A percentile compares a stretch with the other conserved stretches of the same genome.
phyloP scores from a whole-genome alignment of 1,140 invertebrate species.

The Zaprionus inermis region DNA sequence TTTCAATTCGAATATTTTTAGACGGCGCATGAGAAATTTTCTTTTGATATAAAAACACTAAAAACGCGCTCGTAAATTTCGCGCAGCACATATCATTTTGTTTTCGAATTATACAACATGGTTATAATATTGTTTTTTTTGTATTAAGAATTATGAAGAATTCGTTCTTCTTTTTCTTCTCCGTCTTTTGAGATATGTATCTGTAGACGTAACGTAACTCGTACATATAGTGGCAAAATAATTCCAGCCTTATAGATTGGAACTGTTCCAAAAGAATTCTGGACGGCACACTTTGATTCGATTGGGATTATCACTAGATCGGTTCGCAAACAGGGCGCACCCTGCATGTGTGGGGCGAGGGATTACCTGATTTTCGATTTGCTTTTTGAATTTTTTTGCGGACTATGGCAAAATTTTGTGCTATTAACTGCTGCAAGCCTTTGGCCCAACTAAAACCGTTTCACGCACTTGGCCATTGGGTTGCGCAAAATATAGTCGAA shows the following conservation, averaged over 20 bases:
- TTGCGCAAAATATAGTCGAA: slow-evolving; percentile 55
- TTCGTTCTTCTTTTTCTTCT: not conserved
- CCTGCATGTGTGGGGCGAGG: not conserved
- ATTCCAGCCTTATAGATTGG: slow-evolving; percentile 78
- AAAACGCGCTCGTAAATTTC: slow-evolving; percentile 65
- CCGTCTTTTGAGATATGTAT: slow-evolving; percentile 19
- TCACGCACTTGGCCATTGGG: slow-evolving; percentile 44
- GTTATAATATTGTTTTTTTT: not conserved
- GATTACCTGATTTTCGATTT: slow-evolving; percentile 23
- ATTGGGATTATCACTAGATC: slow-evolving; percentile 36
- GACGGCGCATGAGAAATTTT: slow-evolving; percentile 63
- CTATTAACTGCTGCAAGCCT: slow-evolving; percentile 75
- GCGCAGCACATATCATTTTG: slow-evolving; percentile 68
- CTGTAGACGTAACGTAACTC: not conserved
- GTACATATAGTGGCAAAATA: slow-evolving; percentile 49
- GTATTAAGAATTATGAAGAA: slow-evolving; percentile 43
- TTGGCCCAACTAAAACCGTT: slow-evolving; percentile 77
- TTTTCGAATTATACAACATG: slow-evolving; percentile 68
- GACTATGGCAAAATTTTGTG: slow-evolving; percentile 54
- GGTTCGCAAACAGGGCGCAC: not conserved
- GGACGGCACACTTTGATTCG: slow-evolving; percentile 67
- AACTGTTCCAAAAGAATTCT: slow-evolving; percentile 62
- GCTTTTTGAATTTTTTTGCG: slow-evolving; percentile 47
- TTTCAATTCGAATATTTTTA: slow-evolving; percentile 26
- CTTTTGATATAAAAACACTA: slow-evolving; percentile 57